phyloP scores from a whole-genome alignment of 2,113 vertebrate species.

The Eulemur rufifrons region DNA sequence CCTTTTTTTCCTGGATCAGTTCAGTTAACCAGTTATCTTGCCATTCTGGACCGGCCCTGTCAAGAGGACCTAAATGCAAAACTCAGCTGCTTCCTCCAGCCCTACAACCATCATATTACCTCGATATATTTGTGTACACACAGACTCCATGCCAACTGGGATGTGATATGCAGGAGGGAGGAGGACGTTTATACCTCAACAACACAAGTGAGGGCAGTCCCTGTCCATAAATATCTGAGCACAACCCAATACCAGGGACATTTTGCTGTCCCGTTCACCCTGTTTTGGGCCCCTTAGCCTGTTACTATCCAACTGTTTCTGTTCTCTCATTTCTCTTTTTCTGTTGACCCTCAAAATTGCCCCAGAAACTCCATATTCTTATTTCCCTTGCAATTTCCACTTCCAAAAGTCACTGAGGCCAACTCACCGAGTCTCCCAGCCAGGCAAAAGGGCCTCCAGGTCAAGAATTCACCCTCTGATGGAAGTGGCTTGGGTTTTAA shows the following conservation, averaged over 20 bases:
- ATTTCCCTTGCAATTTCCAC: neutral
- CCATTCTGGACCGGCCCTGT: neutral
- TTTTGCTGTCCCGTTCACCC: rapidly evolving
- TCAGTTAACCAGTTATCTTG: neutral
- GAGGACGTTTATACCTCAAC: neutral
- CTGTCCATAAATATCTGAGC: neutral
- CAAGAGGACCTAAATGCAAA: neutral
- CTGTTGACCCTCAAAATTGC: neutral
- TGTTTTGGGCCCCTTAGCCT: neutral
- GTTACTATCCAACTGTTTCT: neutral
- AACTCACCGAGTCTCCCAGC: neutral
- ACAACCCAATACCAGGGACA: too few relatives aligned
- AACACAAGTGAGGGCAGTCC: neutral
- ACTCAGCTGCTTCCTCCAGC: neutral
- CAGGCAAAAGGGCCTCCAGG: neutral
- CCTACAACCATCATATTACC: neutral
- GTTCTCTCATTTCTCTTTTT: slow-evolving; percentile 19
- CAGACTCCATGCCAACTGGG: neutral
- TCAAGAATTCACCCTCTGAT: neutral
- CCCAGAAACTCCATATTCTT: neutral
- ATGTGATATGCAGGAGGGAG: neutral
- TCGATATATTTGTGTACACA: neutral
- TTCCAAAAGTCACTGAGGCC: neutral
- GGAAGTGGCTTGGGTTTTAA: neutral
- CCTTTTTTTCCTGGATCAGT: neutral